Percentiles rank a stretch among this genome's conserved stretches.
Evolutionary conservation across 2,113 vertebrate genomes (phyloP).

Genomic region (Fregata magnificens): DNA sequence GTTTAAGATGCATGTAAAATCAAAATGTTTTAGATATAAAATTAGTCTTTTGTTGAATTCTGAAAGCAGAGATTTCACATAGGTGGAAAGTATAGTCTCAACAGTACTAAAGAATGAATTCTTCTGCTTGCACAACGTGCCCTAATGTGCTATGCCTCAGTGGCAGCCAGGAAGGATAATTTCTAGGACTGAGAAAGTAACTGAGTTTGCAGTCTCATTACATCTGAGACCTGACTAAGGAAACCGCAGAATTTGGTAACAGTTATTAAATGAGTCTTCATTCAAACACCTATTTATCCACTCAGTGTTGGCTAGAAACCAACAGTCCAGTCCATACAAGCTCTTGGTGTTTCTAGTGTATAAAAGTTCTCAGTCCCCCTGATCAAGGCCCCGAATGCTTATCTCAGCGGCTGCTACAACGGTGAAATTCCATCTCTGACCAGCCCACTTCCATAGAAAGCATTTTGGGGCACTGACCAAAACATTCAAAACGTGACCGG

Average conservation of each 20-base stretch:
- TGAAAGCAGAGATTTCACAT: background rate
- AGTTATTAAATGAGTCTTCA: background rate
- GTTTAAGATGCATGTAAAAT: background rate
- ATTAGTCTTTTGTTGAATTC: background rate
- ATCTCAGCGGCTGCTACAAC: background rate
- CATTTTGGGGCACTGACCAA: background rate
- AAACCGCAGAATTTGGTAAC: background rate
- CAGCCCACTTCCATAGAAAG: background rate
- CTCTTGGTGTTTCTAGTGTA: background rate
- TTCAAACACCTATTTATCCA: background rate
- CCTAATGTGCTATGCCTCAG: background rate
- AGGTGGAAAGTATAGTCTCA: background rate
- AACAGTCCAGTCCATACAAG: background rate
- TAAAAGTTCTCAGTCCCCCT: background rate
- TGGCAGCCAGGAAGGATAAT: background rate
- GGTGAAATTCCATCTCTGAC: background rate
- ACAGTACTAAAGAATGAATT: background rate
- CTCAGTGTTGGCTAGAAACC: background rate
- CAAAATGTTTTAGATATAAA: background rate
- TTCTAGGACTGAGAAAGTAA: background rate
- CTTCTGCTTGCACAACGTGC: background rate
- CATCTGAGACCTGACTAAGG: background rate
- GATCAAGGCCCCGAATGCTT: accelerated
- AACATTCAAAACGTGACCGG: background rate
- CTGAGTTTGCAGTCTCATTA: background rate